Conservation (phyloP, 2,888 invertebrate genomes). For the Netelia inedita region DNA sequence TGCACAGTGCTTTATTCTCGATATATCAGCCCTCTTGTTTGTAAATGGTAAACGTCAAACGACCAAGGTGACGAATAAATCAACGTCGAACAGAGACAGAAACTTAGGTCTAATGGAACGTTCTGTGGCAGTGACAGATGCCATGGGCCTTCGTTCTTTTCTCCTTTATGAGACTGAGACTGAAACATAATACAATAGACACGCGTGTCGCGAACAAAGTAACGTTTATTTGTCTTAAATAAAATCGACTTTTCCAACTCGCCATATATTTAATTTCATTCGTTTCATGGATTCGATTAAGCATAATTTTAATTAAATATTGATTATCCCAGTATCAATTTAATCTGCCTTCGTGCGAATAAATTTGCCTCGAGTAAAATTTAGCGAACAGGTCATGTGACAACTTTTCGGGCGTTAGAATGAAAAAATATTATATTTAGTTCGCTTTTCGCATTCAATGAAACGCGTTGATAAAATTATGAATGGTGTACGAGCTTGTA, state of each 20-base stretch:
- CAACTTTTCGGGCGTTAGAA: too few species aligned
- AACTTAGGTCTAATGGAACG: constrained; percentile 7
- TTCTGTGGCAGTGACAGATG: constrained; percentile 38
- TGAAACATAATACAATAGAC: constrained; percentile 19
- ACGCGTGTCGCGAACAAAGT: constrained; percentile 19
- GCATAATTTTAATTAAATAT: not conserved
- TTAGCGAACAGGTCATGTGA: too few species aligned
- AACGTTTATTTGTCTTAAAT: not conserved
- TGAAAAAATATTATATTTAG: too few species aligned
- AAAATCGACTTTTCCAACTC: constrained; percentile 14
- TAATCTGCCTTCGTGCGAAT: not conserved
- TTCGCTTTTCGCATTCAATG: too few species aligned
- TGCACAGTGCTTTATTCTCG: constrained; percentile 65
- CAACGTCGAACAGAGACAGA: constrained; percentile 66
- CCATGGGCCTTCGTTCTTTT: constrained; percentile 31
- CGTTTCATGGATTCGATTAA: not conserved
- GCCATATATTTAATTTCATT: not conserved
- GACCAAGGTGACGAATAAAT: constrained; percentile 73
- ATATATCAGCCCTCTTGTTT: constrained; percentile 61
- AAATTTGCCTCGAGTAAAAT: not conserved
- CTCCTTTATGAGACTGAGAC: constrained; percentile 2
- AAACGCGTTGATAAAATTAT: too few species aligned
- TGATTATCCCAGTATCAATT: not conserved
- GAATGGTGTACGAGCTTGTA: too few species aligned
- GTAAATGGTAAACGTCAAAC: constrained; percentile 72